phyloP scores from a whole-genome alignment of 2,113 vertebrate species.

The Oncorhynchus clarkii region DNA sequence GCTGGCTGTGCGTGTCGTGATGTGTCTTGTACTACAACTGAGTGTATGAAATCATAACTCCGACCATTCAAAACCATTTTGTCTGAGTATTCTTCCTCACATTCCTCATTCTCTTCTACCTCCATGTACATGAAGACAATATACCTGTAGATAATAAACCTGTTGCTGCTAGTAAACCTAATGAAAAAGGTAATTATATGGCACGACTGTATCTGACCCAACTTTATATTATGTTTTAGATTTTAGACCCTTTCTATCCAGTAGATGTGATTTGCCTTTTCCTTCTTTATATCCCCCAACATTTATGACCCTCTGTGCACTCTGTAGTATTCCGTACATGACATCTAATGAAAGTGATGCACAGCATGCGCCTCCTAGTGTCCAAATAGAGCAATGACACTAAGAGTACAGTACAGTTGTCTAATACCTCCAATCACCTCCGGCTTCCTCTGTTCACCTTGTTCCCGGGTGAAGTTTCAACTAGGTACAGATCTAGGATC shows the following conservation, averaged over 20 bases:
- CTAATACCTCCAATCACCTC: not conserved
- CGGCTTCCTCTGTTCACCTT: constrained; percentile 23
- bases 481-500: too few species aligned
- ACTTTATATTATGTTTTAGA: not conserved
- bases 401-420: not conserved
- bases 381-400: constrained; percentile 1
- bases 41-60: too few species aligned
- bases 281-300: not conserved
- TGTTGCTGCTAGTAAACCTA: constrained; percentile 38
- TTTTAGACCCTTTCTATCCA: not conserved
- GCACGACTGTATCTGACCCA: not conserved
- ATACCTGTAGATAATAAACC: constrained; percentile 31
- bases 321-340: not conserved
- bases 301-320: not conserved
- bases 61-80: not conserved
- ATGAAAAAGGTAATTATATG: constrained; percentile 39
- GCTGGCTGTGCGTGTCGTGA: not conserved
- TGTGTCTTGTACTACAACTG: not conserved
- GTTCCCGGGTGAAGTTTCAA: not conserved
- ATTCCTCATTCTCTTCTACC: constrained; percentile 23
- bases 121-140: constrained; percentile 33
- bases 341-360: not conserved
- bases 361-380: constrained; percentile 54
- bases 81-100: not conserved
- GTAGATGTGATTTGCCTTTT: too few species aligned